Base-by-base conservation (phyloP, 1,140 invertebrate genomes). In the Scylla paramamosain region DNA sequence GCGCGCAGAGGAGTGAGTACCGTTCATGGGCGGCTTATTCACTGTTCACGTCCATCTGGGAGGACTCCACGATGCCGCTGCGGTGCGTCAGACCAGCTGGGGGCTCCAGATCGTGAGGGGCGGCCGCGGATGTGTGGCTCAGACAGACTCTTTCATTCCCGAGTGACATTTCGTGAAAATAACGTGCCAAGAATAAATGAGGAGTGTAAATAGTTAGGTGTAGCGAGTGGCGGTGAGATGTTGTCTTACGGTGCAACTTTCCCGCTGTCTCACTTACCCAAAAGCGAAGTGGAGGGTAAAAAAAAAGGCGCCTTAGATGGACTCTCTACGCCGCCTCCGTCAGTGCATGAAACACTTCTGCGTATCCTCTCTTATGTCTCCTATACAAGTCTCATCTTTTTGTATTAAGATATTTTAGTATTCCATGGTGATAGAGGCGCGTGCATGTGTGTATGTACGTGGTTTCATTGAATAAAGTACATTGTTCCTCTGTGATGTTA, bases 381-480 rank as follows among this genome's bases (percentile, higher is more conserved):
- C 12, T 59, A n/a, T n/a, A 59, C 52, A 14, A 12, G 52, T 59
- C 10, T 20, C n/a, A 77, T n/a, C n/a, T 20, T n/a, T 77, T 77
- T 77, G 67, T 77, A 77, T 77, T 77, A 77, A 25, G 67, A 77
- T 77, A 77, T 77, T 77, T 77, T 77, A 77, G 20, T 77, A 77
- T n/a, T 77, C 20, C 67, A n/a, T n/a, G 67, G n/a, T 77, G n/a
- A 77, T n/a, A 6, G 52, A 4, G 52, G 52, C 52, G 52, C 52
- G 12, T 59, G 67, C n/a, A 77, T n/a, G 67, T 77, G 0, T 77
- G 67, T 77, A 77, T 77, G 67, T 77, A 77, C 39, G 39, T 77
- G 67, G 20, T 20, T 77, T n/a, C 20, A n/a, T 77, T 77, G 6
- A 77, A 77, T 77, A 77, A 77, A 59, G 3, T 77, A n/a, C 67